These are phyloP conservation scores for Dendrolimus kikuchii DNA, from an alignment of 1,140 invertebrate genomes.

Conservation along the genomic window DNA sequence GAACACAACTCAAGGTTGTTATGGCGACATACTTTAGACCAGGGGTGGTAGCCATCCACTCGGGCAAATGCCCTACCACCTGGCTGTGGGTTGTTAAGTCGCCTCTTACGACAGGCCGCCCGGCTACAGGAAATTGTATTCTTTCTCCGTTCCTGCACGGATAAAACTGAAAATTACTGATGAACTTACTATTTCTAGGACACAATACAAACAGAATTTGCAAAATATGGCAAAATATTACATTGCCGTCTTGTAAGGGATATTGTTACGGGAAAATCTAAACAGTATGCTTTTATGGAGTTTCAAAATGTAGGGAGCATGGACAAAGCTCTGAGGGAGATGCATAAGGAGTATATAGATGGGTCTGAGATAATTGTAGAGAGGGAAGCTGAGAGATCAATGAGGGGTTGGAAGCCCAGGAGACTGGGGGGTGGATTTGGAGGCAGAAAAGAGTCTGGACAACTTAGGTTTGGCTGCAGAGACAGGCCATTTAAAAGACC, in stretches of 20 bases:
- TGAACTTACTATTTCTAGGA: conserved; percentile 42
- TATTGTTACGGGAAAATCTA: conserved; percentile 86
- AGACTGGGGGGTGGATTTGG: conserved; percentile 91
- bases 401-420: conserved; percentile 84
- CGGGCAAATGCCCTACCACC: too few relatives aligned
- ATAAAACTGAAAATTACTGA: conserved; percentile 4
- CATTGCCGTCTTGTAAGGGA: conserved; percentile 82
- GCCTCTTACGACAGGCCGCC: too few relatives aligned
- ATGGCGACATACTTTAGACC: too few relatives aligned
- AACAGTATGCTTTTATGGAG: conserved; percentile 91
- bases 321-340: conserved; percentile 74
- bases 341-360: conserved; percentile 73
- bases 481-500: conserved; percentile 83
- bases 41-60: too few relatives aligned
- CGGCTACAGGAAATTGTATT: too few relatives aligned
- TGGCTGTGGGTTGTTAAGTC: too few relatives aligned
- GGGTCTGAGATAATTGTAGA: conserved; percentile 81
- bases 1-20: too few relatives aligned
- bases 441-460: conserved; percentile 90
- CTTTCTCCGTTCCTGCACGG: too few relatives aligned
- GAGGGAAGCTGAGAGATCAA: conserved; percentile 73
- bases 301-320: conserved; percentile 76
- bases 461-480: conserved; percentile 88
- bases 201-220: conserved; percentile 76
- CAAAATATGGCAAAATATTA: conserved; percentile 78